Percentiles rank a stretch among this genome's conserved stretches.
phyloP scores from a whole-genome alignment of 2,797 vertebrate genomes.

The Diceros bicornis region DNA sequence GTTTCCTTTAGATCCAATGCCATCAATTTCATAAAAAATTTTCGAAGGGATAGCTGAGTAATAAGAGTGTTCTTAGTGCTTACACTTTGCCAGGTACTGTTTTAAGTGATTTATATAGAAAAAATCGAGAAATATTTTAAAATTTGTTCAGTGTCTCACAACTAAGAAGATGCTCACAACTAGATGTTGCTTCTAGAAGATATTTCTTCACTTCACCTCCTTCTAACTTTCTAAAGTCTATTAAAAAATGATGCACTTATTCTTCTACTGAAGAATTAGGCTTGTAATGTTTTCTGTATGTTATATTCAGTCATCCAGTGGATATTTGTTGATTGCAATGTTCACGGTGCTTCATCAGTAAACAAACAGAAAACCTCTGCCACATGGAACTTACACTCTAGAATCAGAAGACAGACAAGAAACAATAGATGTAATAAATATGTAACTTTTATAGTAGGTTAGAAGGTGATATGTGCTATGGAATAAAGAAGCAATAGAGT shows the following conservation, averaged over 20 bases:
- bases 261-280: not conserved
- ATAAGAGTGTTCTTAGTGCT: not conserved
- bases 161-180: not conserved
- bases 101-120: not conserved
- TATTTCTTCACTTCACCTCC: not conserved
- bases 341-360: not conserved
- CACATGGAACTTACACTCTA: not conserved
- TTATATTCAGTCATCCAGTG: not conserved
- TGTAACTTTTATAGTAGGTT: not conserved
- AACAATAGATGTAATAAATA: not conserved
- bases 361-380: not conserved
- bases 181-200: not conserved
- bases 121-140: not conserved
- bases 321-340: not conserved
- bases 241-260: not conserved
- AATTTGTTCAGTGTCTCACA: not conserved
- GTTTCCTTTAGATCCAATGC: not conserved
- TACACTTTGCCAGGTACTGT: not conserved
- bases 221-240: not conserved
- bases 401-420: not conserved
- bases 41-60: not conserved
- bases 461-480: not conserved
- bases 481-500: not conserved
- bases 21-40: slow-evolving; percentile 12
- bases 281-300: not conserved